Evolutionary conservation across 2,797 vertebrate genomes (phyloP), one percentile per base, ranked within the genome.

Genomic region (Hydrolagus colliei): DNA sequence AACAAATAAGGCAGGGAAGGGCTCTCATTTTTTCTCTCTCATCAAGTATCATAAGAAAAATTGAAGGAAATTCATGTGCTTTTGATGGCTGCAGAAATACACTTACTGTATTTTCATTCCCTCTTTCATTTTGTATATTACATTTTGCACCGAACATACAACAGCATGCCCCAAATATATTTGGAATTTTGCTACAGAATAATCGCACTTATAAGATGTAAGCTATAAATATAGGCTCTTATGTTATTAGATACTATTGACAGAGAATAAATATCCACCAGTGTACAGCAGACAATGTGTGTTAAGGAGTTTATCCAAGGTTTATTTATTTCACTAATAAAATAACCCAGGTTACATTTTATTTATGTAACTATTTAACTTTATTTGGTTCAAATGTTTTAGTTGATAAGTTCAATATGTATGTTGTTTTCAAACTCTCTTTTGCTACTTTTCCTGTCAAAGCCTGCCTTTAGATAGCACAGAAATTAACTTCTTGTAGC

Each of bases 341-440:
- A 77, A 52, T 61, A 77, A 68, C 14, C 32, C 65, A 84, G 35
- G 41, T 12, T 41, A 18, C 35, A 82, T 68, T 16, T 16, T 35
- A 9, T 41, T 80, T 80, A 65, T 32, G 32, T 10, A 80, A 68
- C 68, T 35, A 52, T 52, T 52, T 52, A 52, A 84, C 12, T 63
- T 63, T 82, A 82, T 68, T 82, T 82, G 35, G n/a, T 68, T 68
- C 20, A 41, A 9, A 71, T 20, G 16, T 68, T 41, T 84, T 67
- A 27, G 41, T 35, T 67, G 11, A 68, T 67, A 75, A 41, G 3
- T 68, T 14, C 16, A n/a, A 71, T 84, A 35, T 82, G 27, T 32
- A 32, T 32, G 0, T 84, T 71, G 2, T 35, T 13, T 35, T 68
- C 18, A 35, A 82, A 10, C 18, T 77, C 75, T 2, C 9, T 11